Conservation (phyloP, 2,797 vertebrate species). For the Intellagama lesueurii region DNA sequence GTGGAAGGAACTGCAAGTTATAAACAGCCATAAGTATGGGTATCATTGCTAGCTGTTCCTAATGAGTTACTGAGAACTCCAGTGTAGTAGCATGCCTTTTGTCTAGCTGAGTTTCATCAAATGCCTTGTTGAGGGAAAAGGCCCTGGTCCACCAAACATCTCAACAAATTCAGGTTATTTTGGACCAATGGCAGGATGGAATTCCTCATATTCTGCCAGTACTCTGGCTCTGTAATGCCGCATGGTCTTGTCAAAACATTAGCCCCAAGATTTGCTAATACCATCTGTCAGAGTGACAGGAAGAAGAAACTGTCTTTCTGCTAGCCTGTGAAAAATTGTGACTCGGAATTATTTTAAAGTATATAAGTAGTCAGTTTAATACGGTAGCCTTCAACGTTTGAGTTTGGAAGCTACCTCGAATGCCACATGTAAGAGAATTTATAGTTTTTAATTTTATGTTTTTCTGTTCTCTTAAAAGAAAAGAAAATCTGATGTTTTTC, state of each 20-base stretch:
- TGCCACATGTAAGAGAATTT: not conserved
- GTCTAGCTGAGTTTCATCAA: not conserved
- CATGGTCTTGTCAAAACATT: not conserved
- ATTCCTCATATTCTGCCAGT: not conserved
- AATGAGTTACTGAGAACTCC: not conserved
- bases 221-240: not conserved
- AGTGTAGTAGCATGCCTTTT: not conserved
- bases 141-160: not conserved
- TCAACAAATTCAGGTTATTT: constrained; percentile 4
- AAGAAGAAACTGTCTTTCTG: not conserved
- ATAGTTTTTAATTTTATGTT: not conserved
- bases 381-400: not conserved
- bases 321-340: not conserved
- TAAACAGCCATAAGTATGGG: not conserved
- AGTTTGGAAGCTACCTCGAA: too few relatives aligned
- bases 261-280: not conserved
- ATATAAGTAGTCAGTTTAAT: not conserved
- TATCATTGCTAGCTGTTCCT: not conserved
- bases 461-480: not conserved
- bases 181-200: not conserved
- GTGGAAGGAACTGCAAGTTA: not conserved
- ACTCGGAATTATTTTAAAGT: not conserved
- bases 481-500: too few relatives aligned
- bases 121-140: too few relatives aligned
- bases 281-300: not conserved